These are phyloP conservation scores for Clepsis dumicolana DNA, from an alignment of 2,888 invertebrate species.

Conservation along the genomic window DNA sequence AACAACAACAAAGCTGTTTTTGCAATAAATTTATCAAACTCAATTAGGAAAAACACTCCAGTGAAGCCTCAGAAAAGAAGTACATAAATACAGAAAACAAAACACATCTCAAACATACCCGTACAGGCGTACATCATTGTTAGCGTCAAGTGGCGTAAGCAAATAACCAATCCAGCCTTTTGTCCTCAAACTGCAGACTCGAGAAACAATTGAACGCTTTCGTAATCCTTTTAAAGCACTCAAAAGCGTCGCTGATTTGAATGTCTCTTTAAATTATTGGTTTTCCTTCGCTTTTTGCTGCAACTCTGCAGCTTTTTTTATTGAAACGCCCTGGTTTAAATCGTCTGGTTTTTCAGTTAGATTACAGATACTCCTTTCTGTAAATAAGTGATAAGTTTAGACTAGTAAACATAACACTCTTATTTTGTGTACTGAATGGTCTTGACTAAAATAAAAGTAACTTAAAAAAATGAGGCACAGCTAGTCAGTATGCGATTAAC, in stretches of 20 bases:
- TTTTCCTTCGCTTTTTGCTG: constrained; percentile 5
- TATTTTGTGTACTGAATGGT: too few species aligned
- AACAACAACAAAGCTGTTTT: too few species aligned
- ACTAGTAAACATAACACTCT: too few species aligned
- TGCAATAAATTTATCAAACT: too few species aligned
- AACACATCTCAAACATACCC: background rate
- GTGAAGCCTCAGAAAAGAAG: background rate
- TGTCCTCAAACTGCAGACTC: constrained; percentile 10
- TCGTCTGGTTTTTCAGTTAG: background rate
- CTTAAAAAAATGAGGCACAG: too few species aligned
- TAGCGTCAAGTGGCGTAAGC: background rate
- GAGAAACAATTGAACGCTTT: constrained; percentile 19
- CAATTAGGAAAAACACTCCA: too few species aligned
- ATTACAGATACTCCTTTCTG: background rate
- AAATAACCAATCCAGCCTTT: constrained; percentile 9
- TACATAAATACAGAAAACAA: background rate
- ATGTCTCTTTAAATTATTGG: constrained; percentile 22
- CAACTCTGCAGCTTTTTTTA: constrained; percentile 5
- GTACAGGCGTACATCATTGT: background rate
- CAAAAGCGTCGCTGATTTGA: constrained; percentile 21
- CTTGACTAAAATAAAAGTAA: too few species aligned
- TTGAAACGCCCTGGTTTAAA: background rate
- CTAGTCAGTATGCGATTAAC: too few species aligned
- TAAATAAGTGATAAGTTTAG: too few species aligned
- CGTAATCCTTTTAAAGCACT: constrained; percentile 23